phyloP scores from a whole-genome alignment of 2,888 invertebrate species.

The Platycheirus rosarum region DNA sequence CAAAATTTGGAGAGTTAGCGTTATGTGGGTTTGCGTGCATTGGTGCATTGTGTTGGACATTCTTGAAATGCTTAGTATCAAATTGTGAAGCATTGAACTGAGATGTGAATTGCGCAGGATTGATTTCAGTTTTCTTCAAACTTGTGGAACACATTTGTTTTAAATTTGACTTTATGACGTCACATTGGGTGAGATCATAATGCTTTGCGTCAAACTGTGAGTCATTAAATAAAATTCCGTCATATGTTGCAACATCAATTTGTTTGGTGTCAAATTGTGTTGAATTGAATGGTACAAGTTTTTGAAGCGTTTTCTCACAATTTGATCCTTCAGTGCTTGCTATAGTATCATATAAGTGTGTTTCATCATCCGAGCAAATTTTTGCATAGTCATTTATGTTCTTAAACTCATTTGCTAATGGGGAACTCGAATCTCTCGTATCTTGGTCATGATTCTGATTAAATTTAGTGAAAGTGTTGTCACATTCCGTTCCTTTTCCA shows the following conservation, averaged over 20 bases:
- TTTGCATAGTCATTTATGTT: no score
- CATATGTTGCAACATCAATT: not conserved
- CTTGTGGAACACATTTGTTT: not conserved
- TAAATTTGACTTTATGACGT: not conserved
- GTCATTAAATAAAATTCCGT: conserved; percentile 7
- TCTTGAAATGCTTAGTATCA: not conserved
- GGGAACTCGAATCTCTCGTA: no score
- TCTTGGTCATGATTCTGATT: no score
- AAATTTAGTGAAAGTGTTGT: not conserved
- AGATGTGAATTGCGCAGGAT: not conserved
- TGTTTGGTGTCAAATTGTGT: conserved; percentile 19
- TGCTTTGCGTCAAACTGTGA: conserved; percentile 16
- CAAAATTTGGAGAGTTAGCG: not conserved
- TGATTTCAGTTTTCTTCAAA: not conserved
- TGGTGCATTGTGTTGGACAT: not conserved
- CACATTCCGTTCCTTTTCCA: not conserved
- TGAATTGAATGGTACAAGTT: conserved; percentile 10
- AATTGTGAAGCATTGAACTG: not conserved
- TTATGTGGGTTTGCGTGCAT: not conserved
- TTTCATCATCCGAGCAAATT: conserved; percentile 8
- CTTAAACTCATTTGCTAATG: no score
- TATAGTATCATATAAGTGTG: conserved; percentile 14
- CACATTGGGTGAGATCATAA: not conserved
- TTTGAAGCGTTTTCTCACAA: not conserved
- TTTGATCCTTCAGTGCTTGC: not conserved